Conservation (phyloP, 2,888 invertebrate genomes). For the Ennomos erosarius region DNA sequence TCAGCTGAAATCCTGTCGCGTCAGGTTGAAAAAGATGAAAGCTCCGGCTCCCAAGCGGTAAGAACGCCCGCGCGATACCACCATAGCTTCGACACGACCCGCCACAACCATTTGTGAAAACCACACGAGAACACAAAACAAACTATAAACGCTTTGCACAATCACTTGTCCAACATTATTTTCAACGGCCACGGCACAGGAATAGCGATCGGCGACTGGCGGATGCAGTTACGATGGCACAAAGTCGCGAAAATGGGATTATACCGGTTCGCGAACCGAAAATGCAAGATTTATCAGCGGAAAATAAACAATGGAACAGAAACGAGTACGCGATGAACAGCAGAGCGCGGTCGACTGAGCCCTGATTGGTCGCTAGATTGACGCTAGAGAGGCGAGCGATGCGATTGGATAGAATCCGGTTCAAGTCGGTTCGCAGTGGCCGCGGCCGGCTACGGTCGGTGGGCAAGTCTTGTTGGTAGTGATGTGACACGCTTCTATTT, state of each 20-base stretch:
- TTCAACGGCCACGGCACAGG: slow-evolving; percentile 42
- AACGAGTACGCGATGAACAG: slow-evolving; percentile 56
- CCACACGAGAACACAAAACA: slow-evolving; percentile 48
- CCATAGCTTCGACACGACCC: slow-evolving; percentile 73
- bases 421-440: slow-evolving; percentile 75
- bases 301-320: slow-evolving; percentile 55
- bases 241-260: slow-evolving; percentile 47
- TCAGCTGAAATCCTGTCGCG: slow-evolving; percentile 82
- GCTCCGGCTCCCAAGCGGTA: slow-evolving; percentile 73
- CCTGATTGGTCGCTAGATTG: slow-evolving; percentile 80
- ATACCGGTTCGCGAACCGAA: slow-evolving; percentile 51
- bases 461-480: slow-evolving; percentile 49
- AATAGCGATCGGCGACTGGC: slow-evolving; percentile 41
- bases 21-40: slow-evolving; percentile 79
- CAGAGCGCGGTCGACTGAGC: slow-evolving; percentile 68
- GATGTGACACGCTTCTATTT: slow-evolving; percentile 52
- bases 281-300: slow-evolving; percentile 49
- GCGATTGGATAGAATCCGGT: slow-evolving; percentile 78
- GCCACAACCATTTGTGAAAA: slow-evolving; percentile 76
- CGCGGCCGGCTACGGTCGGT: slow-evolving; percentile 75
- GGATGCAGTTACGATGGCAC: slow-evolving; percentile 30
- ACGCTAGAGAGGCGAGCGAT: slow-evolving; percentile 67
- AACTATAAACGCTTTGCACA: slow-evolving; percentile 39
- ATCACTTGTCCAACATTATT: slow-evolving; percentile 79
- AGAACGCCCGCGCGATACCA: slow-evolving; percentile 65